Evolutionary conservation across 2,888 invertebrate species (phyloP), one percentile per base, ranked within the genome.

Genomic region (Thelaira solivaga): DNA sequence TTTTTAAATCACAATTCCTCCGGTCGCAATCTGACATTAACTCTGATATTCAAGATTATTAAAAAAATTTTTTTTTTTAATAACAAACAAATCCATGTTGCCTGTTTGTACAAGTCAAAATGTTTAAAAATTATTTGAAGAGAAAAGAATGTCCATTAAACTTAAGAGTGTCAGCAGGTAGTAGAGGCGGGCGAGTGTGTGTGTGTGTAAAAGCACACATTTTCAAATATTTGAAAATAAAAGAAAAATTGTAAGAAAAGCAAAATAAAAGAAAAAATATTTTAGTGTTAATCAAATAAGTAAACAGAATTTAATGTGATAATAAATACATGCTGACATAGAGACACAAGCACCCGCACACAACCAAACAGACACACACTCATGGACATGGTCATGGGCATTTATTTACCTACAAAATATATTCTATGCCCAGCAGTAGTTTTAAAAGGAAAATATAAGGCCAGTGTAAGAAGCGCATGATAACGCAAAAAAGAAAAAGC

Each of bases 251-350:
- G 10, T 45, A 13, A 13, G 24, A 57, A 10, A 20, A 13, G 24
- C 22, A 62, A 62, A 36, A 20, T 20, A 47, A 43, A 51, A 51
- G 39, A 49, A 69, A 65, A 45, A 59, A 72, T 67, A 61, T 73
- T 78, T 73, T 73, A 73, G 69, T 78, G 69, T 73, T 78, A 73
- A 78, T 78, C 73, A 78, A 78, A 78, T 73, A 78, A 69, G 73
- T 78, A 78, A 78, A 78, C 77, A 78, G 36, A 18, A 69, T 69
- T 64, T 73, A 74, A 78, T 69, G 69, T 74, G 77, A 73, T 73
- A 78, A 73, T 65, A 67, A 55, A 64, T 55, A 31, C 39, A 53
- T 45, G 26, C 26, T 34, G 18, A 36, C 53, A 65, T 13, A 51
- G 6, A 55, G 41, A 41, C 18, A 51, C 2, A 39, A 18, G 22